Evolutionary conservation across 2,797 vertebrate genomes (phyloP).

Genomic region (Gadopsis bispinosus): DNA sequence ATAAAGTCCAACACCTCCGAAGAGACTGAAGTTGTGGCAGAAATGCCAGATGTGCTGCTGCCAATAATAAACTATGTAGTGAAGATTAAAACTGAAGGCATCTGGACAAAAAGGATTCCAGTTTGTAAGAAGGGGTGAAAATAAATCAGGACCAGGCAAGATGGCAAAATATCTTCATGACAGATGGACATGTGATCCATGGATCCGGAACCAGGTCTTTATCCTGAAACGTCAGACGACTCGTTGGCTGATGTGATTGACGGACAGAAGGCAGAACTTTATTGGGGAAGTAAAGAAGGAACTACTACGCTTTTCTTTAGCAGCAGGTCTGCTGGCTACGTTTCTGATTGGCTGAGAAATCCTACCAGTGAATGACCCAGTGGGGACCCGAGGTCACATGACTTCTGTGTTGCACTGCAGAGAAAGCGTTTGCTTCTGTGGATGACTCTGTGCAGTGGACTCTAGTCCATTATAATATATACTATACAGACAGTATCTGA

Average conservation of each 20-base stretch:
- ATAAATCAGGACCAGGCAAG: neutral
- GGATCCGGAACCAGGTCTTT: neutral
- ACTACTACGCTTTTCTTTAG: slow-evolving; percentile 18
- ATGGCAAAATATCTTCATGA: neutral
- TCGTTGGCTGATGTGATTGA: neutral
- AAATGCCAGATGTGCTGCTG: neutral
- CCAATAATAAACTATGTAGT: neutral
- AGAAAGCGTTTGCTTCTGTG: slow-evolving; percentile 22
- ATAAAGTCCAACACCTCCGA: neutral
- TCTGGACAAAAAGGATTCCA: neutral
- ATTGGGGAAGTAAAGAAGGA: neutral
- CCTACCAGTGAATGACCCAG: slow-evolving; percentile 28
- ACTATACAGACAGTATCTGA: slow-evolving; percentile 22
- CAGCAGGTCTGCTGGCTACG: slow-evolving; percentile 12
- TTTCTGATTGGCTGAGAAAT: slow-evolving; percentile 65
- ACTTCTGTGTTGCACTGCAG: slow-evolving; percentile 25
- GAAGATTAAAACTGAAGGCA: neutral
- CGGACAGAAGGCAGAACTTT: neutral
- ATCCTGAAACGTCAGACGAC: no score
- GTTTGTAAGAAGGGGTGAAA: neutral
- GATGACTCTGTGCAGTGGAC: slow-evolving; percentile 55
- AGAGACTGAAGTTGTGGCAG: neutral
- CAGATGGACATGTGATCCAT: neutral
- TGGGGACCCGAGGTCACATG: slow-evolving; percentile 47
- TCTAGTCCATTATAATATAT: slow-evolving; percentile 58